Evolutionary conservation across 2,888 invertebrate species (phyloP), one percentile per base, ranked within the genome.

Genomic region (Ochropleura leucogaster): DNA sequence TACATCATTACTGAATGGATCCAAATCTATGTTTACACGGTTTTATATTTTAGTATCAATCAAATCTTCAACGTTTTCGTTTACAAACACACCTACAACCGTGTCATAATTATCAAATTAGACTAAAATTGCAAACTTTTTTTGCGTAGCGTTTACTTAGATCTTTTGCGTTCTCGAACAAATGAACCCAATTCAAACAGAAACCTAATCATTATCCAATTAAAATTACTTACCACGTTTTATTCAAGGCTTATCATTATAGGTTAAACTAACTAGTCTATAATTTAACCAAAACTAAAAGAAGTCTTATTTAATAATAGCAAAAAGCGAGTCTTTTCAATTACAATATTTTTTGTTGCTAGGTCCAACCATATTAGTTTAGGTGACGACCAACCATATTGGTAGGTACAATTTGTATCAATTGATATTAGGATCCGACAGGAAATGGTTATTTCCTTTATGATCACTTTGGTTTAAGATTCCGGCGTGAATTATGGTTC

Each of bases 361-460:
- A 46, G 9, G 68, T 16, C 73, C n/a, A 47, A 70, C 30, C 18
- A 20, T 42, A n/a, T 46, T 59, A 9, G 49, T 40, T 40, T 51
- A 42, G 49, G 69, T 79, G 81, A 78, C 79, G 75, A 83, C 73
- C n/a, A 47, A 70, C 30, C 18, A 20, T 42, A n/a, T 46, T 59
- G 8, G 49, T 40, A 83, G 63, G 14, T 51, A 63, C 84, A 88
- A 89, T 88, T 88, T 87, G 74, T 73, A 76, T 81, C 89, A 89
- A 89, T 89, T 89, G 85, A 79, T 78, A 82, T 72, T 46, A 72
- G 74, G 73, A 73, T 40, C 7, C 55, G 74, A 68, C 85, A 76
- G 86, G 85, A 86, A 71, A 77, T 72, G 53, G 57, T 67, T 60
- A 80, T 72, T n/a, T 75, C 69, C 66, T 78, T 66, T 75, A 73